Percentiles rank a stretch among this genome's conserved stretches.
Conservation (phyloP, 2,888 invertebrate genomes). For the Xanthostigma xanthostigma region DNA sequence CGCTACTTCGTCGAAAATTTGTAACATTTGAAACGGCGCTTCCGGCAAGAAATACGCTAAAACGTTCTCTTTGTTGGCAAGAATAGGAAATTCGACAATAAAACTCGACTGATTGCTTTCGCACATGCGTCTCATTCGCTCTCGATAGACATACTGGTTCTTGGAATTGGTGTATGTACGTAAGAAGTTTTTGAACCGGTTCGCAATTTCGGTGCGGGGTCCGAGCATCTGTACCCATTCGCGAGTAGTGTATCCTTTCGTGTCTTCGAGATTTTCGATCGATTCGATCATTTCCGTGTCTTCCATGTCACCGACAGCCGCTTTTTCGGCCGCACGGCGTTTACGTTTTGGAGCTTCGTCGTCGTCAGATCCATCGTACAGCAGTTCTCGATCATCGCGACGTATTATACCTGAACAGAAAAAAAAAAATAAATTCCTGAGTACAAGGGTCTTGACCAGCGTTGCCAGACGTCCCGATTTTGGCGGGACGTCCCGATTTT, state of each 20-base stretch:
- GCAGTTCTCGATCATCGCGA: constrained; percentile 68
- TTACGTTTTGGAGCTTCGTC: constrained; percentile 43
- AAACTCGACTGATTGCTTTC: constrained; percentile 81
- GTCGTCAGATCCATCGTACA: constrained; percentile 47
- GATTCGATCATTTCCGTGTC: constrained; percentile 83
- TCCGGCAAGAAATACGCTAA: constrained; percentile 95
- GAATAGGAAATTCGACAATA: constrained; percentile 80
- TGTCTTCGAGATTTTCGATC: constrained; percentile 96
- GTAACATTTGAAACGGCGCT: constrained; percentile 93
- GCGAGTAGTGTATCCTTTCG: constrained; percentile 83
- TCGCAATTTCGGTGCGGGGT: constrained; percentile 89
- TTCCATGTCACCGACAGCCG: constrained; percentile 61
- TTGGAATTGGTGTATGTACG: constrained; percentile 77
- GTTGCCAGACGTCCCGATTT: no score
- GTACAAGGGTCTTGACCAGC: no score
- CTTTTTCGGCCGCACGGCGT: constrained; percentile 71
- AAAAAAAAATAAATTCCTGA: no score
- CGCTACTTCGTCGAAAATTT: constrained; percentile 90
- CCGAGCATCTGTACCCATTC: constrained; percentile 97
- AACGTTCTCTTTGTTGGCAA: constrained; percentile 83
- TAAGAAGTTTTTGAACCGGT: constrained; percentile 82
- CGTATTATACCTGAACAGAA: constrained; percentile 24
- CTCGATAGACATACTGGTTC: constrained; percentile 78
- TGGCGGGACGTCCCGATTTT: no score
- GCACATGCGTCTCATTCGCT: constrained; percentile 88